Evolutionary conservation across 1,140 invertebrate species (phyloP).

Genomic region (Hyles vespertilio): DNA sequence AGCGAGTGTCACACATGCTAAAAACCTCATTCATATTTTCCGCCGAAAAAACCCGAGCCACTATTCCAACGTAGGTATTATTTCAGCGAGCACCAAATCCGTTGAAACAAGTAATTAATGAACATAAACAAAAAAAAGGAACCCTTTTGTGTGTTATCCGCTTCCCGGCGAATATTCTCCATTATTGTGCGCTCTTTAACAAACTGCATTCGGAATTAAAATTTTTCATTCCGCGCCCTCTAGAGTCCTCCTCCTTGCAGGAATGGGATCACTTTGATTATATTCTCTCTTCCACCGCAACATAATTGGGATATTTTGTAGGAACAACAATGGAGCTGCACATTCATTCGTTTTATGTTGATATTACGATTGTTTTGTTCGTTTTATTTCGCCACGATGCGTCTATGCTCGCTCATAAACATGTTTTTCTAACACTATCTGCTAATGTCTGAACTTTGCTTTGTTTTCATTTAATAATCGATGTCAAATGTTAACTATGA

Average conservation of each 20-base stretch:
- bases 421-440: too few species aligned
- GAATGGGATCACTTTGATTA: slow-evolving; percentile 70
- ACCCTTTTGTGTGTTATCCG: slow-evolving; percentile 65
- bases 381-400: slow-evolving; percentile 26
- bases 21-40: too few species aligned
- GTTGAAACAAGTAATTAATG: slow-evolving; percentile 35
- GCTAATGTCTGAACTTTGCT: too few species aligned
- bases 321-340: slow-evolving; percentile 60
- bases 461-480: too few species aligned
- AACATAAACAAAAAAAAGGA: slow-evolving; percentile 42
- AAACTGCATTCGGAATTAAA: slow-evolving; percentile 75
- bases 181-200: slow-evolving; percentile 68
- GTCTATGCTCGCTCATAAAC: slow-evolving; percentile 7
- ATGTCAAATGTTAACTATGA: too few species aligned
- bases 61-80: slow-evolving; percentile 4
- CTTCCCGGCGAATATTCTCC: slow-evolving; percentile 51
- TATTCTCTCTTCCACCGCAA: slow-evolving; percentile 60
- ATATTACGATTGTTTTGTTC: slow-evolving; percentile 54
- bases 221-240: slow-evolving; percentile 58
- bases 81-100: slow-evolving; percentile 11
- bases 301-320: slow-evolving; percentile 71
- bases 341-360: slow-evolving; percentile 62
- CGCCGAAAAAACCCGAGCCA: too few species aligned
- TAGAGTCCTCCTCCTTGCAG: slow-evolving; percentile 40
- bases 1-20: too few species aligned